phyloP scores from a whole-genome alignment of 2,113 vertebrate genomes.

The Phodopus roborovskii region DNA sequence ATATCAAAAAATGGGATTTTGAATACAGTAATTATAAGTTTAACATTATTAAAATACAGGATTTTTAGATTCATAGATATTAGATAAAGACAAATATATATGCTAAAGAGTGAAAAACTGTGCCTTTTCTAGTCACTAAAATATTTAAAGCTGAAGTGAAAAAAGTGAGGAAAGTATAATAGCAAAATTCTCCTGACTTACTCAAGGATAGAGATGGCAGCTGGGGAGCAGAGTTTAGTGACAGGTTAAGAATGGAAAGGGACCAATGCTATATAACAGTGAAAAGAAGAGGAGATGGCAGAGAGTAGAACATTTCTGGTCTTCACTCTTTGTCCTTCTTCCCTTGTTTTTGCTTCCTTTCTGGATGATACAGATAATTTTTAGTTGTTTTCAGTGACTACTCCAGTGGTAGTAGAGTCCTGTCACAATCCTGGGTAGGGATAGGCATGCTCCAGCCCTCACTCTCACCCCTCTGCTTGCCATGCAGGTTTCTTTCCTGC shows the following conservation, averaged over 20 bases:
- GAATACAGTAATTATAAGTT: slow-evolving; percentile 33
- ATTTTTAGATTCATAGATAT: slow-evolving; percentile 49
- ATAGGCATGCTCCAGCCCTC: not conserved
- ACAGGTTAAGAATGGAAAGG: not conserved
- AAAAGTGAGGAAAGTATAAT: not conserved
- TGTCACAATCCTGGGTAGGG: not conserved
- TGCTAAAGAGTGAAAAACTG: slow-evolving; percentile 29
- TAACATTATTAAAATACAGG: slow-evolving; percentile 38
- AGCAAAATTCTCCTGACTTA: slow-evolving; percentile 6
- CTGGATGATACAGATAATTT: not conserved
- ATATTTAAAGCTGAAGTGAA: slow-evolving; percentile 33
- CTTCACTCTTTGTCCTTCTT: slow-evolving; percentile 5
- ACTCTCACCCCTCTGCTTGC: not conserved
- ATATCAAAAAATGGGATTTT: slow-evolving; percentile 49
- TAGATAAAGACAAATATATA: slow-evolving; percentile 28
- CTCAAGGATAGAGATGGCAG: not conserved
- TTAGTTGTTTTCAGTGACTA: not conserved
- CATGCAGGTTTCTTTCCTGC: not conserved
- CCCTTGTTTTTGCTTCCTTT: not conserved
- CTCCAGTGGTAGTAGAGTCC: slow-evolving; percentile 20
- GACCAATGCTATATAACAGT: not conserved
- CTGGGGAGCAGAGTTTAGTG: not conserved
- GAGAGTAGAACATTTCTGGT: not conserved
- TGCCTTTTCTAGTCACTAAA: slow-evolving; percentile 9
- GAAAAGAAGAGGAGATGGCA: not conserved